Evolutionary conservation across 2,888 invertebrate genomes (phyloP).

Genomic region (Cephus pulcher): DNA sequence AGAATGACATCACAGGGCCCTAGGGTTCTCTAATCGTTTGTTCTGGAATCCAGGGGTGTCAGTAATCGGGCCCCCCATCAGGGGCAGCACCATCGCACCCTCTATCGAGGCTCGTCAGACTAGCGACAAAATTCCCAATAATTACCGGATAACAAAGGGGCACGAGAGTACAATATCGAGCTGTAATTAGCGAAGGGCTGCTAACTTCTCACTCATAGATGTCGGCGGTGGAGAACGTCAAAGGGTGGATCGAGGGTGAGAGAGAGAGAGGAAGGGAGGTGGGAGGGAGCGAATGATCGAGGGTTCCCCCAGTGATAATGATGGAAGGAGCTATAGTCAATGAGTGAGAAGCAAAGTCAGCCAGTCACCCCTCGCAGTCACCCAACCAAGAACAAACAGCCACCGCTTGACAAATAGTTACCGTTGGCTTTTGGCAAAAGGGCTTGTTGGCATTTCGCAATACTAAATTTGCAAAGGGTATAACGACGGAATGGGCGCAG

Average conservation of each 20-base stretch:
- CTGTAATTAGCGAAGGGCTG: constrained; percentile 7
- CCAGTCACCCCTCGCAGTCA: background rate
- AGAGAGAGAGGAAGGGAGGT: background rate
- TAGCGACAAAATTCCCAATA: constrained; percentile 6
- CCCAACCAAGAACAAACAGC: constrained; percentile 12
- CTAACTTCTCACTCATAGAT: constrained; percentile 13
- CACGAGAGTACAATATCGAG: constrained; percentile 7
- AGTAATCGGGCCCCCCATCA: background rate
- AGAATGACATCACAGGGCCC: background rate
- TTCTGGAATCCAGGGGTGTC: background rate
- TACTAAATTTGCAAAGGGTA: background rate
- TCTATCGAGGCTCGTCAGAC: background rate
- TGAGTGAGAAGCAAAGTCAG: background rate
- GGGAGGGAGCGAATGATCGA: background rate
- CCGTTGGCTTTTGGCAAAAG: background rate
- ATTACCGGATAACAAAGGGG: constrained; percentile 6
- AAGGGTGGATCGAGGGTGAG: background rate
- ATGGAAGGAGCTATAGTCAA: background rate
- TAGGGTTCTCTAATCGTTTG: background rate
- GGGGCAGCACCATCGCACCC: background rate
- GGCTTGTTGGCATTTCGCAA: background rate
- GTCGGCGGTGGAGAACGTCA: background rate
- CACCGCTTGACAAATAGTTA: constrained; percentile 15
- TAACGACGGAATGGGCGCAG: background rate
- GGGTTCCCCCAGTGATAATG: background rate